Conservation (phyloP, 37 sponge, comb jelly and placozoan genomes). For the Cliona cf. orientalis region DNA sequence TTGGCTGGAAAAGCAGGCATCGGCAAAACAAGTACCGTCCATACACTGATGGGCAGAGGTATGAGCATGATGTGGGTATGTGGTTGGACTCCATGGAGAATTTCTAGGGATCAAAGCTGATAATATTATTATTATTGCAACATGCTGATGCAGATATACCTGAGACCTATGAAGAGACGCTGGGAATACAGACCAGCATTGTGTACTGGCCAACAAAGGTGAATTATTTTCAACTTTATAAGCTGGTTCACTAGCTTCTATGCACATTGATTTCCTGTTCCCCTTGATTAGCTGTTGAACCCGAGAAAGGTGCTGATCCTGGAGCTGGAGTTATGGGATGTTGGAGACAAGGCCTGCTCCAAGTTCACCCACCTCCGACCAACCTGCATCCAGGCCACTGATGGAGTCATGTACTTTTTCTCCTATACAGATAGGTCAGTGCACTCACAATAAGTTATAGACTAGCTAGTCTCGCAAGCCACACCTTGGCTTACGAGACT, state of each 20-base stretch:
- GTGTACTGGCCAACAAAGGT: slow-evolving; percentile 82
- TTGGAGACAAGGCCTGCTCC: slow-evolving; percentile 40
- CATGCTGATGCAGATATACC: slow-evolving; percentile 46
- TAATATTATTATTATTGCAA: not conserved
- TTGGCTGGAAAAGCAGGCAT: slow-evolving; percentile 79
- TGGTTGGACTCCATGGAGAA: not conserved
- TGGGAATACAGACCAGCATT: slow-evolving; percentile 58
- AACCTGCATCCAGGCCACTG: slow-evolving; percentile 21
- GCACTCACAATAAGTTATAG: not conserved
- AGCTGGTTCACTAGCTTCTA: not conserved
- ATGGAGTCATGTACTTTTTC: slow-evolving; percentile 62
- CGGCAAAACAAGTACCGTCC: slow-evolving; percentile 78
- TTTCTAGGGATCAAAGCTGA: not conserved
- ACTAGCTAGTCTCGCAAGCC: not conserved
- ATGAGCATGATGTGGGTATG: not conserved
- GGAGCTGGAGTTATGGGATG: slow-evolving; percentile 75
- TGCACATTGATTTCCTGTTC: not conserved
- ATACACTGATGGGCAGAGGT: slow-evolving; percentile 65
- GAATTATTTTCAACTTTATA: not conserved
- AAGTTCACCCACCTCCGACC: slow-evolving; percentile 72
- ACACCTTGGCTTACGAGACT: too few relatives aligned
- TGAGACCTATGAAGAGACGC: slow-evolving; percentile 50
- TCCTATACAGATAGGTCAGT: slow-evolving; percentile 56
- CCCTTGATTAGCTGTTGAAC: slow-evolving; percentile 10
- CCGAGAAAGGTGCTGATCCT: slow-evolving; percentile 22